Conservation (phyloP, 2,888 invertebrate genomes). For the Lottia gigantea region DNA sequence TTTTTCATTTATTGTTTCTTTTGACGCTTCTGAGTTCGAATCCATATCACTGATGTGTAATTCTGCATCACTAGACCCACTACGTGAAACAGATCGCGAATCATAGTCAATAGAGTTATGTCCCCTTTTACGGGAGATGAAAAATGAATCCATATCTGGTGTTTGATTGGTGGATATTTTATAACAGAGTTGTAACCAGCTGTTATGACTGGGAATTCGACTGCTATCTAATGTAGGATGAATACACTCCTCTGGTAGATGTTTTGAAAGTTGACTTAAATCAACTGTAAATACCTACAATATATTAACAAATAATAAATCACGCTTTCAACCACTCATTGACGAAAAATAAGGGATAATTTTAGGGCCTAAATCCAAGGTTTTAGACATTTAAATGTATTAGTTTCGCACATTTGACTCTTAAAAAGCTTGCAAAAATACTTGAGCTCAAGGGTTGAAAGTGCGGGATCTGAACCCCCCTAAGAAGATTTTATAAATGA, state of each 20-base stretch:
- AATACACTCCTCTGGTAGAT: constrained; percentile 90
- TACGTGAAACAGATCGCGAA: constrained; percentile 33
- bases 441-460: no score
- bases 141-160: constrained; percentile 49
- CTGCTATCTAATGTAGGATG: constrained; percentile 90
- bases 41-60: constrained; percentile 56
- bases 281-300: constrained; percentile 85
- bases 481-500: no score
- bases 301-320: constrained; percentile 12
- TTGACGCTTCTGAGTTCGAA: constrained; percentile 49
- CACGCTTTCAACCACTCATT: no score
- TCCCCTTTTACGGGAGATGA: constrained; percentile 39
- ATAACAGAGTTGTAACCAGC: constrained; percentile 79
- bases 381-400: no score
- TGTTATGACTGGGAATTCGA: constrained; percentile 86
- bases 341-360: no score
- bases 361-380: no score
- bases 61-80: constrained; percentile 52
- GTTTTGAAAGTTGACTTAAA: constrained; percentile 86
- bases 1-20: constrained; percentile 71
- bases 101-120: constrained; percentile 22
- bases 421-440: no score
- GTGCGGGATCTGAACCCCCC: no score
- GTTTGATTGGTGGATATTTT: constrained; percentile 42
- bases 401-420: no score